These are phyloP conservation scores for Felis chaus DNA, from an alignment of 2,113 vertebrate genomes.

Conservation along the genomic window DNA sequence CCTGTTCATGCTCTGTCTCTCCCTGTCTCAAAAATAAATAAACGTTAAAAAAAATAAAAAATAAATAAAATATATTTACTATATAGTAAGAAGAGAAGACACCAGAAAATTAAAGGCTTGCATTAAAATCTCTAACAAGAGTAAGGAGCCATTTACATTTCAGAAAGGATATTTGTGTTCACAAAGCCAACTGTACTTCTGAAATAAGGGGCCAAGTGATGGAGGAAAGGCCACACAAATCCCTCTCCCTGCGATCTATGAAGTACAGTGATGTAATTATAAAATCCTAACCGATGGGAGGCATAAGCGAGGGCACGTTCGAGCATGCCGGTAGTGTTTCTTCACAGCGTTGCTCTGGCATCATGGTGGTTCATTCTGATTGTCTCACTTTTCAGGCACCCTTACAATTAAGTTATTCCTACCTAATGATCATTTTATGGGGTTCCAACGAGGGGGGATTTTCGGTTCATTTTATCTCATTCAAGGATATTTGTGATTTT, in stretches of 20 bases:
- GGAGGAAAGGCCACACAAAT: neutral
- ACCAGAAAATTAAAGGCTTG: slow-evolving; percentile 9
- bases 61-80: neutral
- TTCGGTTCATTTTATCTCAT: neutral
- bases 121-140: neutral
- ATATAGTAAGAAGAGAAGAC: neutral
- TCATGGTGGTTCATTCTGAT: neutral
- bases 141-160: neutral
- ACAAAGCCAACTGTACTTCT: neutral
- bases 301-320: neutral
- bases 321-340: fast-evolving
- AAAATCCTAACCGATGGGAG: neutral
- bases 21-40: no score
- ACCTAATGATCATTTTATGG: neutral
- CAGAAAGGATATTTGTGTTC: neutral
- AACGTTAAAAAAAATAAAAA: no score
- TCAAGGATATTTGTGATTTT: neutral
- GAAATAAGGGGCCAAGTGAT: neutral
- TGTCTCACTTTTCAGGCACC: neutral
- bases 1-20: no score
- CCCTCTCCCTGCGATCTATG: neutral
- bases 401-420: neutral
- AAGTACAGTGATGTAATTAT: neutral
- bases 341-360: neutral
- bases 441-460: neutral